A percentile compares a stretch with the other conserved stretches of the same genome.
phyloP scores from a whole-genome alignment of 1,140 invertebrate genomes.

The Trachymyrmex septentrionalis region DNA sequence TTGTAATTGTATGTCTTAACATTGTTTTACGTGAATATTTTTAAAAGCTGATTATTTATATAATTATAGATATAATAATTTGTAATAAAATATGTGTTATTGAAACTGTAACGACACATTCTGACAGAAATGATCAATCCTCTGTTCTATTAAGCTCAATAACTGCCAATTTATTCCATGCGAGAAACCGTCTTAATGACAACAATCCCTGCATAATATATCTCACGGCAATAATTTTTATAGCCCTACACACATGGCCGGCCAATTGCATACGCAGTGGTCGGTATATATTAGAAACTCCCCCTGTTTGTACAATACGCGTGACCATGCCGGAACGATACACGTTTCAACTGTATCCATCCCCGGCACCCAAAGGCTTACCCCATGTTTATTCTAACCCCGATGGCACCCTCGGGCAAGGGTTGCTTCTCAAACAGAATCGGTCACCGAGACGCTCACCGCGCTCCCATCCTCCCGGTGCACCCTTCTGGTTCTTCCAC shows the following conservation, averaged over 20 bases:
- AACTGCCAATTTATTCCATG: neutral
- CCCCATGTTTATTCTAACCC: constrained; percentile 83
- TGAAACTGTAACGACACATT: neutral
- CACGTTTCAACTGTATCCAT: constrained; percentile 80
- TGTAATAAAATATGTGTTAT: neutral
- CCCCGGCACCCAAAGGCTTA: constrained; percentile 75
- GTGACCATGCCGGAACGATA: constrained; percentile 84
- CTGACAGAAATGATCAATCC: neutral
- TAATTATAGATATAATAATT: neutral
- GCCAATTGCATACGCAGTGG: constrained; percentile 36
- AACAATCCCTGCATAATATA: neutral
- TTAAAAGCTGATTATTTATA: neutral
- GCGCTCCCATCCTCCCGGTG: constrained; percentile 66
- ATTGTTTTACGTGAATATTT: neutral
- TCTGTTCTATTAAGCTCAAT: neutral
- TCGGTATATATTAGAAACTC: constrained; percentile 83
- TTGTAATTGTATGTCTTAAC: neutral
- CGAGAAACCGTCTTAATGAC: neutral
- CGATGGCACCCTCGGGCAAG: constrained; percentile 79
- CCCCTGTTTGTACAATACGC: constrained; percentile 84
- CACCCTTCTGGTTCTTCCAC: constrained; percentile 67
- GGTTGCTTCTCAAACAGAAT: constrained; percentile 84
- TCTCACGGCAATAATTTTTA: constrained; percentile 52
- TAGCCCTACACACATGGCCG: constrained; percentile 2
- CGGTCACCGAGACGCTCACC: constrained; percentile 81